Conservation (phyloP, 2,888 invertebrate genomes). For the Lissonota sp. region DNA sequence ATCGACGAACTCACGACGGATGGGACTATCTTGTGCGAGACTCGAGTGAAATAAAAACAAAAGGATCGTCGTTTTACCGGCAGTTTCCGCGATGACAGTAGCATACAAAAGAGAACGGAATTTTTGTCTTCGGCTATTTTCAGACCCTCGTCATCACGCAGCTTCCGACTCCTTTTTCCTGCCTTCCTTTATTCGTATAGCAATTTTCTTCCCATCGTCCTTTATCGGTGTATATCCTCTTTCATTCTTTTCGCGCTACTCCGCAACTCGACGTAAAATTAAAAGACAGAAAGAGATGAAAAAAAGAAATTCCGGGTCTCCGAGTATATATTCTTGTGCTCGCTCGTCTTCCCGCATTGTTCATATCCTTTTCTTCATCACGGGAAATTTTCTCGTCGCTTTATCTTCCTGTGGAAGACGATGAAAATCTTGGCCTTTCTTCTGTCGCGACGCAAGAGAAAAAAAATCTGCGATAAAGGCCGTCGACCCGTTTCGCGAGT, state of each 20-base stretch:
- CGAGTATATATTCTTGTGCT: constrained; percentile 21
- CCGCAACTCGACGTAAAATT: constrained; percentile 8
- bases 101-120: constrained; percentile 39
- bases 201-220: constrained; percentile 16
- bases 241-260: not conserved
- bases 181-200: not conserved
- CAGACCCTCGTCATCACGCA: constrained; percentile 38
- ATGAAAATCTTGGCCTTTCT: not conserved
- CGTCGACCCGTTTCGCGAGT: constrained; percentile 49
- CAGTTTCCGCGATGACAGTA: not conserved
- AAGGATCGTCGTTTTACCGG: constrained; percentile 42
- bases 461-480: constrained; percentile 31
- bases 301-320: constrained; percentile 30
- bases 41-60: constrained; percentile 44
- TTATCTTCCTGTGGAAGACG: not conserved
- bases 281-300: constrained; percentile 9
- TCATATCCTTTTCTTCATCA: constrained; percentile 15
- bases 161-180: constrained; percentile 37
- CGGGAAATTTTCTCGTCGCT: constrained; percentile 7
- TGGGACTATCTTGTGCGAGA: constrained; percentile 53
- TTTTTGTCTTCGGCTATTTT: constrained; percentile 18
- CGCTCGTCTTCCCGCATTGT: constrained; percentile 13
- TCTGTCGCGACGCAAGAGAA: not conserved
- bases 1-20: constrained; percentile 37
- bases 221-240: constrained; percentile 38